Conservation (phyloP, 2,113 vertebrate species). For the Tyrannus savana region DNA sequence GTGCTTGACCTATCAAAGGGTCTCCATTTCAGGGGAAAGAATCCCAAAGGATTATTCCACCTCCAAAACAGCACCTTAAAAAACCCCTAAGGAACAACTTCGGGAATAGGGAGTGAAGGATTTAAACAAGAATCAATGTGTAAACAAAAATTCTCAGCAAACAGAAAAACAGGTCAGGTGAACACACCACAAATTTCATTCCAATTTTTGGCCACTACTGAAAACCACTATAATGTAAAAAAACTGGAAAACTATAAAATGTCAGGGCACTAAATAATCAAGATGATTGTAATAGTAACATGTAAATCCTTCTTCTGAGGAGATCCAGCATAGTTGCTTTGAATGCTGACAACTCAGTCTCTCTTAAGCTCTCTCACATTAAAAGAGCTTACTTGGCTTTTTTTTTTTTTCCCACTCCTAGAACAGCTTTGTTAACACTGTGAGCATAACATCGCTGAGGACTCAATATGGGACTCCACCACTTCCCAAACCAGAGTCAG, state of each 20-base stretch:
- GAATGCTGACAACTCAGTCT: neutral
- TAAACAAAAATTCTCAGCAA: neutral
- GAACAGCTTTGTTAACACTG: neutral
- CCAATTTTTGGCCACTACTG: neutral
- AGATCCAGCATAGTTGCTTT: neutral
- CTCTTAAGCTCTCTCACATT: neutral
- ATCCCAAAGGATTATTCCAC: neutral
- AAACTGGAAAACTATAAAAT: neutral
- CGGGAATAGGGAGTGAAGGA: neutral
- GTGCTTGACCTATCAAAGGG: neutral
- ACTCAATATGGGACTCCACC: neutral
- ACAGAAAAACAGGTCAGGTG: neutral
- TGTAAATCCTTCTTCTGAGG: neutral
- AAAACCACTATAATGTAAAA: neutral
- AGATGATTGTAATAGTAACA: neutral
- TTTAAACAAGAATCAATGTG: neutral
- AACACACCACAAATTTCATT: neutral
- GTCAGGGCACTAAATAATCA: neutral
- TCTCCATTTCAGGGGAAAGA: neutral
- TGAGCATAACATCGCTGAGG: neutral
- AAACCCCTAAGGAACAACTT: neutral
- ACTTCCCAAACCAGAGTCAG: neutral
- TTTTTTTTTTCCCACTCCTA: neutral
- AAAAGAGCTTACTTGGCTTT: neutral
- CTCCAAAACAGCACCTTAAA: neutral